Evolutionary conservation across 2,888 invertebrate genomes (phyloP).

Genomic region (Peribatodes rhomboidaria): DNA sequence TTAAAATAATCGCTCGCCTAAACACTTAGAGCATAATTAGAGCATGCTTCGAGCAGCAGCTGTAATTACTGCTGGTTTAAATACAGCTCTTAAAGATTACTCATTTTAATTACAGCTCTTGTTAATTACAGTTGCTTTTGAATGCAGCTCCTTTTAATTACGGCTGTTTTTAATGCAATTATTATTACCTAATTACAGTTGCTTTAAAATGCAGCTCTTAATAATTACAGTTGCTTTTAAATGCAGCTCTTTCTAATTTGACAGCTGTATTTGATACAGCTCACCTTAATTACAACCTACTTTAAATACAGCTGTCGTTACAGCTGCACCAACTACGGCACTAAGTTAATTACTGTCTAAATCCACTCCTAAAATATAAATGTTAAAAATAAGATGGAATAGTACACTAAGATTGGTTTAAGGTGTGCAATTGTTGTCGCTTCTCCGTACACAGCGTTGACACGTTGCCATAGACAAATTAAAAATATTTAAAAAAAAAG

Average conservation of each 20-base stretch:
- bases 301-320: conserved; percentile 41
- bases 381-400: conserved; percentile 58
- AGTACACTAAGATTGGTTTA: conserved; percentile 73
- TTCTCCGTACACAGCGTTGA: conserved; percentile 50
- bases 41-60: conserved; percentile 37
- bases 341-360: conserved; percentile 82
- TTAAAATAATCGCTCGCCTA: conserved; percentile 53
- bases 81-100: not conserved
- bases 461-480: conserved; percentile 64
- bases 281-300: conserved; percentile 30
- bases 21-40: conserved; percentile 48
- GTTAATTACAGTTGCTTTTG: not conserved
- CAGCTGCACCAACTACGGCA: conserved; percentile 52
- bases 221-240: conserved; percentile 1
- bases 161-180: conserved; percentile 5
- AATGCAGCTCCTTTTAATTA: not conserved
- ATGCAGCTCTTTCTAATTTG: not conserved
- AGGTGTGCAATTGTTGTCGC: conserved; percentile 83
- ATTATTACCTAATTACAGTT: conserved; percentile 29
- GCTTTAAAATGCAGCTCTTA: conserved; percentile 42
- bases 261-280: conserved; percentile 33
- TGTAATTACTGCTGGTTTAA: not conserved
- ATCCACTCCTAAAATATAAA: conserved; percentile 77
- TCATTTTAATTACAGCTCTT: not conserved
- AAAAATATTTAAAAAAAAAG: conserved; percentile 51